Percentiles rank a stretch among this genome's conserved stretches.
These are phyloP conservation scores for Psilopogon haemacephalus DNA, from an alignment of 2,113 vertebrate species.

Conservation along the genomic window DNA sequence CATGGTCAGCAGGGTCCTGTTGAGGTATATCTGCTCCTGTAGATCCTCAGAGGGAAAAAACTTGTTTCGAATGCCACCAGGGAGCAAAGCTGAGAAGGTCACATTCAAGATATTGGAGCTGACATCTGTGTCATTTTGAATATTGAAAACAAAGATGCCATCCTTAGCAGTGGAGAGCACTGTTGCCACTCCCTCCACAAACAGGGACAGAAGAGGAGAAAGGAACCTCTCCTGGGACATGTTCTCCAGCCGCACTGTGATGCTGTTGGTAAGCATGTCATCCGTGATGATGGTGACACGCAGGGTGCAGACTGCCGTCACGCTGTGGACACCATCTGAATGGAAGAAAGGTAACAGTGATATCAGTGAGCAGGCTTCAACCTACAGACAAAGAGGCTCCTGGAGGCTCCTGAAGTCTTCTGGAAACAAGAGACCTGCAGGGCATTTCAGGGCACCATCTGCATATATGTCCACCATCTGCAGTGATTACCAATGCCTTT, in stretches of 20 bases:
- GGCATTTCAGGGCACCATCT: not conserved
- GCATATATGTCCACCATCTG: not conserved
- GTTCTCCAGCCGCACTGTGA: slow-evolving; percentile 95
- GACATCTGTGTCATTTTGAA: slow-evolving; percentile 94
- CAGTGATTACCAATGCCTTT: not conserved
- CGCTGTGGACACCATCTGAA: slow-evolving; percentile 86
- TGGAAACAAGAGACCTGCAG: not conserved
- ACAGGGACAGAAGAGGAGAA: slow-evolving; percentile 89
- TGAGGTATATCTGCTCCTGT: slow-evolving; percentile 97
- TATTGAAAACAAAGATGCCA: slow-evolving; percentile 91
- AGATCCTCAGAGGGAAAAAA: slow-evolving; percentile 94
- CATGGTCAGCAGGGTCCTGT: slow-evolving; percentile 87
- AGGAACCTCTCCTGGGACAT: slow-evolving; percentile 98
- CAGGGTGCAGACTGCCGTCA: slow-evolving; percentile 85
- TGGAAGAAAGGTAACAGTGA: not conserved
- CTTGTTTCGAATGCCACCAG: slow-evolving; percentile 79
- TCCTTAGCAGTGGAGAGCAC: slow-evolving; percentile 90
- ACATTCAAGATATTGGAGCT: slow-evolving; percentile 91
- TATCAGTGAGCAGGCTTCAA: not conserved
- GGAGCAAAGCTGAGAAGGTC: slow-evolving; percentile 91
- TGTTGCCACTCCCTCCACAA: slow-evolving; percentile 90
- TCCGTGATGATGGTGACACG: slow-evolving; percentile 96
- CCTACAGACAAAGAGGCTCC: accelerated
- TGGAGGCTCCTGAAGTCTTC: not conserved
- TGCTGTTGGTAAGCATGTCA: slow-evolving; percentile 97